Base-by-base conservation (phyloP, 2,113 vertebrate species). In the Gobio gobio region DNA sequence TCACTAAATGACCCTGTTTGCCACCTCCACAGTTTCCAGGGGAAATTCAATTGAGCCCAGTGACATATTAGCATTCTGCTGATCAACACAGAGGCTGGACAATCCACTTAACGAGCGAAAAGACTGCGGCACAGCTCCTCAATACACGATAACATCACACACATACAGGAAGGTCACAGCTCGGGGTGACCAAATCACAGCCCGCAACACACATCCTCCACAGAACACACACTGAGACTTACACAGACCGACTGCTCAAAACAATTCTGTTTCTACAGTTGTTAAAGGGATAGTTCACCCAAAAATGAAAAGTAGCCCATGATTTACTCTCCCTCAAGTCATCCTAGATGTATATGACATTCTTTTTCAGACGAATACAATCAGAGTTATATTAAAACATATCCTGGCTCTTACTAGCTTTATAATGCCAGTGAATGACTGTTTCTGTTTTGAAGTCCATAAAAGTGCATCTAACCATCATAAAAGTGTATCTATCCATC, bases 91-190 rank as follows among this genome's bases (percentile, higher is more conserved):
- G 59, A 86, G 77, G 64, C 16, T 56, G 84, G 82, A 85, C 84
- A 86, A 89, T 90, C 84, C 89, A 90, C 87, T 85, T 86, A 87
- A 86, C 78, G 36, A 82, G 86, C 18, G 79, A 49, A 87, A 84
- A 83, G 78, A 87, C 81, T 86, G 76, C 33, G 2, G 20, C 64
- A 66, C 84, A 77, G 75, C 80, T 86, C 56, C 84, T 87, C 82
- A 78, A 82, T 74, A 79, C 68, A 54, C 49, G 70, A 83, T 83
- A 90, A 85, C 84, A 87, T 74, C 77, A 86, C 64, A 79, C 76
- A 79, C 36, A 56, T 84, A 85, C 82, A 78, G 74, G 73, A 76
- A 89, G 86, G 84, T 85, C 85, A 85, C 29, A 61, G 59, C 81
- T 36, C 18, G 16, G 47, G 68, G 83, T 43, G 18, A 58, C 68